Evolutionary conservation across 2,113 vertebrate species (phyloP), one percentile per base, ranked within the genome.

Genomic region (Tor tambroides): DNA sequence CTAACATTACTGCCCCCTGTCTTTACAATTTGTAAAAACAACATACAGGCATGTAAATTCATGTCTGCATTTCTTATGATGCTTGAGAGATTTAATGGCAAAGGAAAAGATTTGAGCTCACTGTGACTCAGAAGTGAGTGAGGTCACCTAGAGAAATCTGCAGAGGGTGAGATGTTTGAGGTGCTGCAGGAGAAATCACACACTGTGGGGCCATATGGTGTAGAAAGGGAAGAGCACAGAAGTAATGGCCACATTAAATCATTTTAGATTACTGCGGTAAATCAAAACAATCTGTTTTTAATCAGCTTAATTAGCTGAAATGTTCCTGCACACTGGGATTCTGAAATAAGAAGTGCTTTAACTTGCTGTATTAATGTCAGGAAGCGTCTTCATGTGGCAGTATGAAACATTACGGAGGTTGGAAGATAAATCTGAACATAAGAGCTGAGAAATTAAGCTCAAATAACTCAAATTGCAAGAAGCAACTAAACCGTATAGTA

Each of bases 151-250:
- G 35, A 71, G 61, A 75, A 32, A 26, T 41, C 49, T 77, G 38
- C 46, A 4, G 41, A 32, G 46, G 35, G 28, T 30, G 41, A 84
- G 83, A 65, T 74, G 46, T 85, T 38, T 74, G 28, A 56, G 51
- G 38, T 80, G 26, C 41, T 63, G 38, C 32, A 79, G 32, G 72
- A 84, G 30, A 84, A 84, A 32, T 59, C 9, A 32, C 75, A 43
- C 72, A 71, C 81, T 84, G 81, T 80, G 88, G 75, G 72, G 81
- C 81, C 86, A 85, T 87, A 80, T 80, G 75, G 63, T 69, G 38
- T 72, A 84, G 76, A 6, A 21, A 51, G 56, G n/a, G 26, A 83
- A 54, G 72, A 41, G 32, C 14, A 30, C 46, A 78, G 72, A 87
- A 56, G 63, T 28, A 87, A 67, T 49, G 51, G 69, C 54, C 54